These are phyloP conservation scores for Tipula lateralis DNA, from an alignment of 2,888 invertebrate species.

Conservation along the genomic window DNA sequence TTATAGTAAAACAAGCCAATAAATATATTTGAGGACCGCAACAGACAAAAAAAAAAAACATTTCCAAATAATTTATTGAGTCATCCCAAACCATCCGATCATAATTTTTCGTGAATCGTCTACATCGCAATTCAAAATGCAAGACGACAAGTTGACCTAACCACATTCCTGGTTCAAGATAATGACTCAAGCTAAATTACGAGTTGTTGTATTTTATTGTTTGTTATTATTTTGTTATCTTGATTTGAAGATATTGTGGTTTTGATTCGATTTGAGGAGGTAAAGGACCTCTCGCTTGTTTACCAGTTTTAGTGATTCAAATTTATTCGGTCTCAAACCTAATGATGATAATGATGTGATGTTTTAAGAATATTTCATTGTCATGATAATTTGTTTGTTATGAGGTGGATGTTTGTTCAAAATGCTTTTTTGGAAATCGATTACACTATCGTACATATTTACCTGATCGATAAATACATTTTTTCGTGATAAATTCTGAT, in stretches of 20 bases:
- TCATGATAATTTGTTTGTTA: no score
- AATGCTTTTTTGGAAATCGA: no score
- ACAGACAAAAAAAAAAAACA: neutral
- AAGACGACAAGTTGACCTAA: neutral
- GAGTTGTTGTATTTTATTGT: neutral
- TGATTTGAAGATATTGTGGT: neutral
- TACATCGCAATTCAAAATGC: neutral
- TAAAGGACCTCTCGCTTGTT: neutral
- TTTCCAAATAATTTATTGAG: neutral
- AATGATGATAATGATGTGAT: neutral
- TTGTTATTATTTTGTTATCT: neutral
- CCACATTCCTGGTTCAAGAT: neutral
- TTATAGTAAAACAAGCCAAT: neutral
- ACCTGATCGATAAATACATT: no score
- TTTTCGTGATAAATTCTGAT: no score
- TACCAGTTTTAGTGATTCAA: neutral
- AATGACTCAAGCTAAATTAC: neutral
- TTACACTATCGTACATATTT: no score
- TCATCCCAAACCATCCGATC: neutral
- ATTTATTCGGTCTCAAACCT: neutral
- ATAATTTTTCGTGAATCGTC: neutral
- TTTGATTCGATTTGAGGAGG: no score
- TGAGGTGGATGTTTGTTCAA: no score
- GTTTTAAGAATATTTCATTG: neutral
- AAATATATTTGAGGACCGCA: neutral